Evolutionary conservation across 1,140 invertebrate genomes (phyloP).

Genomic region (Frieseomelitta varia): DNA sequence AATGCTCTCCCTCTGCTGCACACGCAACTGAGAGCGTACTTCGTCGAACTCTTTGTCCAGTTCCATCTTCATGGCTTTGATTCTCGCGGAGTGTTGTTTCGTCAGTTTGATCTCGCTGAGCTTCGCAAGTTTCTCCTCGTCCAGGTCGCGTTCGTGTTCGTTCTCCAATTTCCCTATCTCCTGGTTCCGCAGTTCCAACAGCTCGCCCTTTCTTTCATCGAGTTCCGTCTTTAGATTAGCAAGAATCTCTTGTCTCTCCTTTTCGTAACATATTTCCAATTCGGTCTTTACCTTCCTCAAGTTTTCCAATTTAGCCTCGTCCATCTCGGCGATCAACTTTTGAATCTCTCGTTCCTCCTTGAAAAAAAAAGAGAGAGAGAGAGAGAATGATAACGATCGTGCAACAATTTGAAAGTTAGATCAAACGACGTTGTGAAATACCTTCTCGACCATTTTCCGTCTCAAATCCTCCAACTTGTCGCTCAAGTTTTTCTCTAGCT

Average conservation of each 20-base stretch:
- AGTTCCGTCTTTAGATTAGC: slow-evolving; percentile 75
- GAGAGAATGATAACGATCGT: not conserved
- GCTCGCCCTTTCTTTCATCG: slow-evolving; percentile 73
- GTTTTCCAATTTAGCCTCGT: slow-evolving; percentile 70
- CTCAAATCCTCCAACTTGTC: slow-evolving; percentile 78
- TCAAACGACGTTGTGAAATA: not conserved
- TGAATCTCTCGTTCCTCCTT: slow-evolving; percentile 77
- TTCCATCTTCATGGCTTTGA: slow-evolving; percentile 74
- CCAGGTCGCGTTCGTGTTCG: slow-evolving; percentile 73
- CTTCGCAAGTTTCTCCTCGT: slow-evolving; percentile 74
- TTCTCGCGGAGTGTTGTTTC: slow-evolving; percentile 71
- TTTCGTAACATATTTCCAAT: slow-evolving; percentile 78
- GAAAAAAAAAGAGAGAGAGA: not conserved
- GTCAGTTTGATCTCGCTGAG: slow-evolving; percentile 71
- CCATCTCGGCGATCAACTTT: slow-evolving; percentile 78
- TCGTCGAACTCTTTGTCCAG: slow-evolving; percentile 79
- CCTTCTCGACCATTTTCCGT: slow-evolving; percentile 75
- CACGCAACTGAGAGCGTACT: slow-evolving; percentile 77
- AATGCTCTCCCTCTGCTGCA: slow-evolving; percentile 81
- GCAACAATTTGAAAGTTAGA: not conserved
- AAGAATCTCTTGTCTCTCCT: slow-evolving; percentile 79
- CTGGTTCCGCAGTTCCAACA: slow-evolving; percentile 75
- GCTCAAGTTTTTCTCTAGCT: slow-evolving; percentile 80
- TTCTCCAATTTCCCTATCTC: slow-evolving; percentile 76
- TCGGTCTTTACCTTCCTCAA: slow-evolving; percentile 74